These are phyloP conservation scores for Crypturellus undulatus DNA, from an alignment of 2,113 vertebrate species.

Conservation along the genomic window DNA sequence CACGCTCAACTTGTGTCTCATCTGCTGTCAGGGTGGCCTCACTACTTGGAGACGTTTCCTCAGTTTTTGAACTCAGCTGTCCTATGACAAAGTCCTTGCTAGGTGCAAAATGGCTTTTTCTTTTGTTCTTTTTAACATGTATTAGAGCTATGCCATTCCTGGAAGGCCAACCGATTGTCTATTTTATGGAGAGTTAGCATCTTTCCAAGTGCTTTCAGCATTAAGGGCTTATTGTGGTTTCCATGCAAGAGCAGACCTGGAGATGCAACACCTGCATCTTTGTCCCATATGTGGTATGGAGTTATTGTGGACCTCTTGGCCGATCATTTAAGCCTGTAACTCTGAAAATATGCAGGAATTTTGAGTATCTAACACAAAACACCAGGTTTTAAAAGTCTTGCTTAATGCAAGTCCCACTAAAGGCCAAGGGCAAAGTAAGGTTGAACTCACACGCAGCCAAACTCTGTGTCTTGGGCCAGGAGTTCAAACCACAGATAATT, in stretches of 20 bases:
- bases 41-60: constrained; percentile 18
- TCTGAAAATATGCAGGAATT: background rate
- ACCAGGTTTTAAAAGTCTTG: background rate
- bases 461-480: background rate
- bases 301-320: background rate
- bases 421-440: background rate
- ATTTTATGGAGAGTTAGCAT: constrained; percentile 1
- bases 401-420: background rate
- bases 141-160: background rate
- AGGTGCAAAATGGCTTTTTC: background rate
- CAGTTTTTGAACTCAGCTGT: constrained; percentile 3
- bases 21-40: background rate
- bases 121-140: background rate
- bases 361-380: background rate
- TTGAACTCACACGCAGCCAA: background rate
- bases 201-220: constrained; percentile 1
- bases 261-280: background rate
- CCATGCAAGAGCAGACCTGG: background rate
- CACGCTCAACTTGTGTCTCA: constrained; percentile 9
- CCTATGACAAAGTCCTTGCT: background rate
- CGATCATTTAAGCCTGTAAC: background rate
- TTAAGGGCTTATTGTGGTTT: background rate
- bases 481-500: background rate
- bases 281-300: background rate
- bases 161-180: background rate